Evolutionary conservation across 2,797 vertebrate genomes (phyloP).

Genomic region (Phrynocephalus guinanensis): DNA sequence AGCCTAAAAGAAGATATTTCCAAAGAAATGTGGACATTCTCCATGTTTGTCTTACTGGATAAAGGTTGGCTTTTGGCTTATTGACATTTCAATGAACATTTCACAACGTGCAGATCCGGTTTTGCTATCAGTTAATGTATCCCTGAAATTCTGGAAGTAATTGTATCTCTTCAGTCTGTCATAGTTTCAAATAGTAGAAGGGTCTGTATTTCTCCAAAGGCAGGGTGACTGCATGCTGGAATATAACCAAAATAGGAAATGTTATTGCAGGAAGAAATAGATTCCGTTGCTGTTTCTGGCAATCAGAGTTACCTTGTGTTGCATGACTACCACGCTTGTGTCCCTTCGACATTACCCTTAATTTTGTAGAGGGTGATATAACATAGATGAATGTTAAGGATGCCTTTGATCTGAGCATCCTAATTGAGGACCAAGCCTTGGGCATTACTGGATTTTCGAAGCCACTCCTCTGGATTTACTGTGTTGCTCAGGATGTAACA

Average conservation of each 20-base stretch:
- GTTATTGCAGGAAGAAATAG: conserved; percentile 29
- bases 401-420: conserved; percentile 60
- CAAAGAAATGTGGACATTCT: background rate
- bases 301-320: background rate
- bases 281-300: conserved; percentile 23
- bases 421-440: conserved; percentile 39
- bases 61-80: conserved; percentile 15
- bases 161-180: conserved; percentile 54
- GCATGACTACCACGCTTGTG: background rate
- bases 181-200: conserved; percentile 55
- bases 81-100: conserved; percentile 65
- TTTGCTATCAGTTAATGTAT: conserved; percentile 65
- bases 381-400: conserved; percentile 41
- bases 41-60: background rate
- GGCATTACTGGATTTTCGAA: conserved; percentile 48
- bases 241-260: background rate
- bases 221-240: background rate
- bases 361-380: conserved; percentile 61
- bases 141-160: conserved; percentile 72
- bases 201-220: conserved; percentile 63
- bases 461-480: conserved; percentile 50
- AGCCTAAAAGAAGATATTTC: background rate
- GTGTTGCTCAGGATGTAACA: rapidly evolving
- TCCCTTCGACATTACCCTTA: conserved; percentile 52
- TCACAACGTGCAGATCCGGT: conserved; percentile 57